These are phyloP conservation scores for Clarias magur DNA, from an alignment of 2,113 vertebrate genomes.

Conservation along the genomic window DNA sequence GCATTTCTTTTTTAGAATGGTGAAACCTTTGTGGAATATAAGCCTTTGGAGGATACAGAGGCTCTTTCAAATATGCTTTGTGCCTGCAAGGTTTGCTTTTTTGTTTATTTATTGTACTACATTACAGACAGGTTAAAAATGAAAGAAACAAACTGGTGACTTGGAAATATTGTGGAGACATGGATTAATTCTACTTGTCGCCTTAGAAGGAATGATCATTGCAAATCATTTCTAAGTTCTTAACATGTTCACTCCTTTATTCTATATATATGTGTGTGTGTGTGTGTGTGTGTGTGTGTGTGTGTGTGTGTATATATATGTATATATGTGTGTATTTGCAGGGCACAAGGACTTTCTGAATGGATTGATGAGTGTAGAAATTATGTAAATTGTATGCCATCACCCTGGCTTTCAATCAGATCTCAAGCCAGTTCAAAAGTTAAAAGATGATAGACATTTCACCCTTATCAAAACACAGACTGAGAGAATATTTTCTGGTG, in stretches of 20 bases:
- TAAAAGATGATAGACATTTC: not conserved
- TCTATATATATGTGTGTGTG: not conserved
- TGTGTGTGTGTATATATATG: too few species aligned
- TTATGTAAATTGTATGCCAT: not conserved
- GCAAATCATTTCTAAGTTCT: not conserved
- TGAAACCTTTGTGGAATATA: conserved; percentile 89
- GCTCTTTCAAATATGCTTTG: conserved; percentile 91
- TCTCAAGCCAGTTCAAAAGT: not conserved
- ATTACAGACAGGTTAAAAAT: not conserved
- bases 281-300: too few species aligned
- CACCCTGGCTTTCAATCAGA: not conserved
- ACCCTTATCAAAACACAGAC: not conserved
- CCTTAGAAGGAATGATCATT: not conserved
- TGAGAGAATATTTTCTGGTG: not conserved
- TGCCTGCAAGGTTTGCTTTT: conserved; percentile 86
- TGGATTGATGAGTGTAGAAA: not conserved
- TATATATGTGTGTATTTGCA: too few species aligned
- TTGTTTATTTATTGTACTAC: conserved; percentile 32
- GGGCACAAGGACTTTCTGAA: not conserved
- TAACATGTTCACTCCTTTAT: not conserved
- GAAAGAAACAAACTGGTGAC: not conserved
- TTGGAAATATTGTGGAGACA: not conserved
- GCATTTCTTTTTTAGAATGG: conserved; percentile 74
- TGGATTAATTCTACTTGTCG: not conserved
- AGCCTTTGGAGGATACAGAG: conserved; percentile 85